These are phyloP conservation scores for Amphiprion ocellaris DNA, from an alignment of 2,113 vertebrate genomes.

Conservation along the genomic window DNA sequence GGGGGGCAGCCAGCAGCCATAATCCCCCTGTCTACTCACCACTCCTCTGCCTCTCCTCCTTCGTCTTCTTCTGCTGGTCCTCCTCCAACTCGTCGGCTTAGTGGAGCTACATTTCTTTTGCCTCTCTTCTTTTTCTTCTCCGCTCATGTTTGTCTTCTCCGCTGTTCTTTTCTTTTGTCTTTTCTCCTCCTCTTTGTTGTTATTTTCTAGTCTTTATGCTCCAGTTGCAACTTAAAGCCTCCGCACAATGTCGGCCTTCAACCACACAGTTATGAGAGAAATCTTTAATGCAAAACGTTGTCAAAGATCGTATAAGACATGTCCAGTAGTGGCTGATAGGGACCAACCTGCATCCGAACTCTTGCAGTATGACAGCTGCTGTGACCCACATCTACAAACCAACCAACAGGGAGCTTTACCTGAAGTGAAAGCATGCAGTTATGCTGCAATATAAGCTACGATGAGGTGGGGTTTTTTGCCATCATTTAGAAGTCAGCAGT, in stretches of 20 bases:
- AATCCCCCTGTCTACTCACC: conserved; percentile 81
- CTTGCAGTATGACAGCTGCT: too few relatives aligned
- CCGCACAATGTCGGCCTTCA: neutral
- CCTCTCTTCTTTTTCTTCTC: conserved; percentile 55
- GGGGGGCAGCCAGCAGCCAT: conserved; percentile 82
- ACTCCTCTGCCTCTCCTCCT: conserved; percentile 67
- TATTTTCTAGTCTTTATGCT: conserved; percentile 4
- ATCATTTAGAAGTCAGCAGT: too few relatives aligned
- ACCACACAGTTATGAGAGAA: neutral
- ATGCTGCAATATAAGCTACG: too few relatives aligned
- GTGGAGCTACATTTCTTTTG: conserved; percentile 53
- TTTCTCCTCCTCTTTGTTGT: conserved; percentile 9
- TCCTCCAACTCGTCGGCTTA: conserved; percentile 73
- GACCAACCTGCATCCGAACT: too few relatives aligned
- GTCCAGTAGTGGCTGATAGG: too few relatives aligned
- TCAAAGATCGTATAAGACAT: too few relatives aligned
- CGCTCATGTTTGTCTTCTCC: conserved; percentile 56
- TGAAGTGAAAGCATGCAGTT: too few relatives aligned
- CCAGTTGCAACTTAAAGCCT: conserved; percentile 24
- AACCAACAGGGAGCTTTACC: too few relatives aligned
- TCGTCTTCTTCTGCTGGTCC: conserved; percentile 68
- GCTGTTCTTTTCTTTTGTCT: conserved; percentile 31
- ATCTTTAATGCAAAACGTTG: too few relatives aligned
- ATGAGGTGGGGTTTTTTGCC: too few relatives aligned
- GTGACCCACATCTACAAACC: too few relatives aligned